A percentile compares a stretch with the other conserved stretches of the same genome.
Evolutionary conservation across 2,888 invertebrate species (phyloP).

Genomic region (Dasypolia templi): DNA sequence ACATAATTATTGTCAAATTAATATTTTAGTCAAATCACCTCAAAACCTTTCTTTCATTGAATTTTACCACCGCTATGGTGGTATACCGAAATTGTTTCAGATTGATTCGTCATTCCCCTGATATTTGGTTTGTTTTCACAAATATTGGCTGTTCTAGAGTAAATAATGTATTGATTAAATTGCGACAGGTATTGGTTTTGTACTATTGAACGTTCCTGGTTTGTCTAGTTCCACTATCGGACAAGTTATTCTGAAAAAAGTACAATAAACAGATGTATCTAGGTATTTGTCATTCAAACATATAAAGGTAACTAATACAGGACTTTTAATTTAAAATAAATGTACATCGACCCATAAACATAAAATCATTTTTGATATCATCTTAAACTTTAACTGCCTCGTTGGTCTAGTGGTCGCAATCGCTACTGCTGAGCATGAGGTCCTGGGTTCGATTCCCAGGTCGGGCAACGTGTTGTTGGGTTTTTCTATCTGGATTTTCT

Average conservation of each 20-base stretch:
- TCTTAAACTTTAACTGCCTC: too few relatives aligned
- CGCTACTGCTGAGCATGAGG: too few relatives aligned
- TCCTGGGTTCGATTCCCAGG: too few relatives aligned
- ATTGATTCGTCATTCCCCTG: constrained; percentile 28
- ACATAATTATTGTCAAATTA: neutral
- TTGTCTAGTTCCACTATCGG: neutral
- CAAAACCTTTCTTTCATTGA: neutral
- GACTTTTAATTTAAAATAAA: neutral
- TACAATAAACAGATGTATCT: too few relatives aligned
- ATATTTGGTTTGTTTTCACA: constrained; percentile 40
- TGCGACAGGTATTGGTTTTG: constrained; percentile 10
- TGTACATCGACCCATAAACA: neutral
- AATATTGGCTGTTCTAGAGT: constrained; percentile 37
- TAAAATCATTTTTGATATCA: neutral
- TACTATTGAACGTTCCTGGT: neutral
- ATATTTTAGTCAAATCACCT: neutral
- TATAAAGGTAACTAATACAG: neutral
- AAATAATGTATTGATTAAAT: constrained; percentile 40
- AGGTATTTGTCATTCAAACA: neutral
- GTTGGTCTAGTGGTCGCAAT: too few relatives aligned
- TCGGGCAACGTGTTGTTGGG: too few relatives aligned
- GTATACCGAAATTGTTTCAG: neutral
- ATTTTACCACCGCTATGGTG: neutral
- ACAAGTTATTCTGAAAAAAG: neutral
- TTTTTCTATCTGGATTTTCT: too few relatives aligned